phyloP scores from a whole-genome alignment of 2,888 invertebrate genomes.

The Tortrix viridana region DNA sequence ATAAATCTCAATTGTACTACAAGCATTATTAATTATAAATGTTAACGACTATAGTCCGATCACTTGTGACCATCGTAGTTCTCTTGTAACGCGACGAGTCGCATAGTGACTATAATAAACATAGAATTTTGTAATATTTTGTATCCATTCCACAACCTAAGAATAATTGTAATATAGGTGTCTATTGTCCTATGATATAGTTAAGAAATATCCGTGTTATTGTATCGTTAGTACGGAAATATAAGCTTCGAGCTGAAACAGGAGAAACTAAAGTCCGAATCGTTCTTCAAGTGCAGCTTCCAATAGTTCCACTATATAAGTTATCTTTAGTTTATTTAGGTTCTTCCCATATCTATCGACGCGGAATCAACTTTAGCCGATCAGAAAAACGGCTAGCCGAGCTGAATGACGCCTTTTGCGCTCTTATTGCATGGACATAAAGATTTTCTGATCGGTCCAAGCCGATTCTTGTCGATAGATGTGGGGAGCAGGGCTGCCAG shows the following conservation, averaged over 20 bases:
- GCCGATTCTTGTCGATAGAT: too few species aligned
- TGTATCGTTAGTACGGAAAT: conserved; percentile 58
- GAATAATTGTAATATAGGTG: conserved; percentile 74
- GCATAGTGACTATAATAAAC: conserved; percentile 41
- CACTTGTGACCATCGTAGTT: conserved; percentile 23
- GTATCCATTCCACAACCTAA: conserved; percentile 78
- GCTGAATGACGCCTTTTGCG: too few species aligned
- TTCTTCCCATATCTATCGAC: too few species aligned
- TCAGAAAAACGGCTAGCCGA: too few species aligned
- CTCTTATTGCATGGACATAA: too few species aligned
- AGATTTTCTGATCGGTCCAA: too few species aligned
- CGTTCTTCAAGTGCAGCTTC: neutral
- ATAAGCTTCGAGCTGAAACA: conserved; percentile 21
- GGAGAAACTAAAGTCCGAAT: neutral
- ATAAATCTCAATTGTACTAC: conserved; percentile 28
- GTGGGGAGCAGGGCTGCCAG: too few species aligned
- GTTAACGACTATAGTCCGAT: conserved; percentile 17
- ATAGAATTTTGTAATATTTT: conserved; percentile 78
- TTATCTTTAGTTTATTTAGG: too few species aligned
- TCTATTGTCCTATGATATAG: conserved; percentile 73
- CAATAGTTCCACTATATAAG: neutral
- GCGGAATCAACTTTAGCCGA: too few species aligned
- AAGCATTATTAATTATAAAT: conserved; percentile 12
- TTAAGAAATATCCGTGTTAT: conserved; percentile 79
- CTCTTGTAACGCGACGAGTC: conserved; percentile 17